Evolutionary conservation across 1,140 invertebrate genomes (phyloP), one percentile per base, ranked within the genome.

Genomic region (Brachionus rubens): DNA sequence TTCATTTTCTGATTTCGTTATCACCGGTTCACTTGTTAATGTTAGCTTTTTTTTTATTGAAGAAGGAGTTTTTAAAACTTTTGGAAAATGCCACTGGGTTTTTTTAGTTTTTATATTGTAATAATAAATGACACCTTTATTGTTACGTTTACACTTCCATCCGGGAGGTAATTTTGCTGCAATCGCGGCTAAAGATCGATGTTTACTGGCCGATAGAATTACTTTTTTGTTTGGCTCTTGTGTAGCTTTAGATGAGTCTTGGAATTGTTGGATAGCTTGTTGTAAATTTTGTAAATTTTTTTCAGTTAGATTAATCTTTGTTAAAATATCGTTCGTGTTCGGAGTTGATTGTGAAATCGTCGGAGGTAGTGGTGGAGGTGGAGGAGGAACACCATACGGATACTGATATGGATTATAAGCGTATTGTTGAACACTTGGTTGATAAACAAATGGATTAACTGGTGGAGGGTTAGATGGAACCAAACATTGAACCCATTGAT

Each of bases 61-160:
- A 46, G 52, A 12, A 7, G 41, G 81, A 9, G 84, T 86, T 21
- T 76, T 77, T 1, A 83, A 82, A 78, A 80, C 80, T 3, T 87
- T 86, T 0, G 93, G 93, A 28, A 91, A 91, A 76, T 91, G 86
- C 94, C 94, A 97, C 81, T 95, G 93, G 1, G 92, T 89, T 79
- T 91, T 87, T 78, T 92, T 88, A 26, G 91, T 89, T 78, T 90
- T 90, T 0, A 90, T 86, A 82, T 96, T 92, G 83, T 95, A 97
- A 85, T 95, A 98, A 82, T 96, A 98, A 0, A 89, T 88, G 76
- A 92, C 86, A 1, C 93, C 93, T 48, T 91, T 72, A 26, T 19
- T 36, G 21, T 72, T 72, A 21, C 50, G 30, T 30, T 72, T 72
- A 14, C 68, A 72, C 30, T 72, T 72, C 68, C 68, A 72, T 0